These are phyloP conservation scores for Hirtodrosophila alboralis DNA, from an alignment of 2,888 invertebrate species.

Conservation along the genomic window DNA sequence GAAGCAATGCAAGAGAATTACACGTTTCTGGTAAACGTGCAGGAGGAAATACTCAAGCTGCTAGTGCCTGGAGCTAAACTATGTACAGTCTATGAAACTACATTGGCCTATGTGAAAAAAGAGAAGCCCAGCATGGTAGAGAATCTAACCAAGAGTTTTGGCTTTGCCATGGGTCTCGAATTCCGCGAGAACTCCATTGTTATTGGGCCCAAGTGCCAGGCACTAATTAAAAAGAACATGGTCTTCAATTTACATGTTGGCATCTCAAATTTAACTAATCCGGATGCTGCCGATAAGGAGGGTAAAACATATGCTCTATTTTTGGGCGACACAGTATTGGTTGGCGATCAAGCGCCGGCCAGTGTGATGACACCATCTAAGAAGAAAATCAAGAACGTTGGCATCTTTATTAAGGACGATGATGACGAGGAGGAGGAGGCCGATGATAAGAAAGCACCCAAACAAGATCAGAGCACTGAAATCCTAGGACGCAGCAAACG, in stretches of 20 bases:
- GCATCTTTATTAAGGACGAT: constrained; percentile 96
- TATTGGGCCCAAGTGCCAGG: constrained; percentile 94
- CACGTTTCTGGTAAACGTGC: constrained; percentile 93
- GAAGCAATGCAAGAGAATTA: constrained; percentile 93
- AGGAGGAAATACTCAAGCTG: constrained; percentile 95
- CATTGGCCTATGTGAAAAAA: constrained; percentile 91
- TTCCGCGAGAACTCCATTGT: constrained; percentile 97
- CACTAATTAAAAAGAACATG: constrained; percentile 95
- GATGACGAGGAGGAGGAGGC: constrained; percentile 93
- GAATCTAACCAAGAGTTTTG: constrained; percentile 96
- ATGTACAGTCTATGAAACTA: constrained; percentile 94
- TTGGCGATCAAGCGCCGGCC: constrained; percentile 94
- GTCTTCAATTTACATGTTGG: constrained; percentile 98
- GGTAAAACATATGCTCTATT: constrained; percentile 96
- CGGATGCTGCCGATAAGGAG: constrained; percentile 92
- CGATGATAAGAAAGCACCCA: constrained; percentile 91
- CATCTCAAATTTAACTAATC: constrained; percentile 92
- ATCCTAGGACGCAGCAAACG: constrained; percentile 89
- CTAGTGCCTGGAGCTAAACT: constrained; percentile 93
- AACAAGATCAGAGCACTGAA: constrained; percentile 85
- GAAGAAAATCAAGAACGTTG: constrained; percentile 97
- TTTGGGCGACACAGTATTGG: constrained; percentile 98
- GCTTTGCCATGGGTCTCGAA: constrained; percentile 99
- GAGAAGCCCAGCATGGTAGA: constrained; percentile 94
- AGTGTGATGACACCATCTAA: constrained; percentile 95